phyloP scores from a whole-genome alignment of 1,140 invertebrate genomes.

The Mylabris phalerata region DNA sequence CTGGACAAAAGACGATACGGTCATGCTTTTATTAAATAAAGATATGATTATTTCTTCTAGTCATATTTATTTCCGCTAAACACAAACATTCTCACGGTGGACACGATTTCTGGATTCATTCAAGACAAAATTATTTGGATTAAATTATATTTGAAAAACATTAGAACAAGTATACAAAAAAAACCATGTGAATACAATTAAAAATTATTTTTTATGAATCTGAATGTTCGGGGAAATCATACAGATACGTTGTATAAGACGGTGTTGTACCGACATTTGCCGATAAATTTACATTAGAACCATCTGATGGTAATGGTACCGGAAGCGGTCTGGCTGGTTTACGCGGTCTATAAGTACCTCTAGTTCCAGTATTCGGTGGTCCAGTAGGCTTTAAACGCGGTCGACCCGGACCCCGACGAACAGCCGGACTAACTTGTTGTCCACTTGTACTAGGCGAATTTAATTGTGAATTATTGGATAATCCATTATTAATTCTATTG shows the following conservation, averaged over 20 bases:
- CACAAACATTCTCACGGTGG: conserved; percentile 12
- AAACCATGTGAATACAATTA: neutral
- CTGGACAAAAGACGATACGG: too few species aligned
- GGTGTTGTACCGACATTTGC: conserved; percentile 16
- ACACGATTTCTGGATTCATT: conserved; percentile 4
- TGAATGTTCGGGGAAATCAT: conserved; percentile 35
- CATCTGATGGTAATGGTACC: conserved; percentile 47
- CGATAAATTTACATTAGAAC: conserved; percentile 17
- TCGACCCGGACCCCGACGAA: conserved; percentile 61
- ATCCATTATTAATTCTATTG: too few species aligned
- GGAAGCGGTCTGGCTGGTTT: conserved; percentile 52
- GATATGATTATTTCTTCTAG: neutral
- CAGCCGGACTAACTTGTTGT: neutral
- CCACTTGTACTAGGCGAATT: neutral
- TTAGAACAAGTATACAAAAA: neutral
- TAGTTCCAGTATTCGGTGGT: conserved; percentile 52
- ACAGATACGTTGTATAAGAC: conserved; percentile 30
- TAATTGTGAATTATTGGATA: too few species aligned
- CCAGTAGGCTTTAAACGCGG: conserved; percentile 61
- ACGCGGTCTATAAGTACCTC: conserved; percentile 48
- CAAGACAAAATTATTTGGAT: neutral
- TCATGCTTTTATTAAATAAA: neutral
- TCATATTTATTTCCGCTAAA: conserved; percentile 19
- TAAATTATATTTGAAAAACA: neutral
- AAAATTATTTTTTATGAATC: conserved; percentile 16